These are phyloP conservation scores for Tiaroga cobitis DNA, from an alignment of 2,797 vertebrate genomes.

Conservation along the genomic window DNA sequence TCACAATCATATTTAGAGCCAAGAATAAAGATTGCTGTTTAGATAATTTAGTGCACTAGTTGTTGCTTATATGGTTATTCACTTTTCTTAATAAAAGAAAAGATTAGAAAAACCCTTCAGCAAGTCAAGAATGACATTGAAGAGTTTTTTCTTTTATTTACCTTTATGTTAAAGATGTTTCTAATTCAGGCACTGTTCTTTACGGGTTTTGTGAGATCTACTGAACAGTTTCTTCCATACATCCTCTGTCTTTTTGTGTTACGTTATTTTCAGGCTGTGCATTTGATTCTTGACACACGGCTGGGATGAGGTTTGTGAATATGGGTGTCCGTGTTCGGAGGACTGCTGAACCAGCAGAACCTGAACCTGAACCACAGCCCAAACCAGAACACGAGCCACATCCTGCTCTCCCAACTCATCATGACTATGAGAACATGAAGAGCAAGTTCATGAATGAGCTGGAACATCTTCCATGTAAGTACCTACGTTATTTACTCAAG, in stretches of 20 bases:
- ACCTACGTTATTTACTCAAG: background rate
- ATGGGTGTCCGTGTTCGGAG: conserved; percentile 65
- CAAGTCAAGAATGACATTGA: background rate
- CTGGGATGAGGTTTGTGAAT: conserved; percentile 70
- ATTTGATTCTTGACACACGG: conserved; percentile 50
- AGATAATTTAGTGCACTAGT: background rate
- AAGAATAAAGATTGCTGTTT: conserved; percentile 1
- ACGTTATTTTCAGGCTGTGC: background rate
- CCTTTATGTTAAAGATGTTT: background rate
- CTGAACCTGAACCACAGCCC: conserved; percentile 64
- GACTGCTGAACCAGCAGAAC: conserved; percentile 70
- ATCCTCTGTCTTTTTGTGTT: background rate
- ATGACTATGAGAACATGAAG: conserved; percentile 84
- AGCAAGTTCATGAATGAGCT: conserved; percentile 87
- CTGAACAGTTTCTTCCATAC: background rate
- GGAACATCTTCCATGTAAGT: conserved; percentile 78
- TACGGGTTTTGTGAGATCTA: background rate
- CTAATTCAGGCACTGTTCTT: background rate
- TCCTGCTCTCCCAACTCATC: conserved; percentile 58
- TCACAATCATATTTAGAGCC: background rate
- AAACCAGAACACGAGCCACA: conserved; percentile 40
- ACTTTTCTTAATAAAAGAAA: background rate
- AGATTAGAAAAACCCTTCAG: background rate
- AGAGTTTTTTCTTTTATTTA: background rate
- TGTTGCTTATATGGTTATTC: background rate